Conservation (phyloP, 2,797 vertebrate species). For the Allobates femoralis region DNA sequence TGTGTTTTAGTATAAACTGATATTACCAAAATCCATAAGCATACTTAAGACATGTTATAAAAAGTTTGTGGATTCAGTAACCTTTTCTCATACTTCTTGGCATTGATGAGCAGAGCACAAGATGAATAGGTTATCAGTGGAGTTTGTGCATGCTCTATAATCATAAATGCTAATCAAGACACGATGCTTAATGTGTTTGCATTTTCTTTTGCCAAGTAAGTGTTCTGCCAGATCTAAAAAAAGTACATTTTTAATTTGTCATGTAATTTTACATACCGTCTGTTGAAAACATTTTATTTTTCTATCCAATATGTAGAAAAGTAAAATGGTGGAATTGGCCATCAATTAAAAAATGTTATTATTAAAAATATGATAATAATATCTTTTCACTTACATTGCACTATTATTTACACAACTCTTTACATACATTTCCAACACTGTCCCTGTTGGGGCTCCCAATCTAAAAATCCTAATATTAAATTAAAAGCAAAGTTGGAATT, state of each 20-base stretch:
- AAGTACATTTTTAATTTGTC: slow-evolving; percentile 41
- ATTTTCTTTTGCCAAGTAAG: slow-evolving; percentile 53
- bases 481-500: too few species aligned
- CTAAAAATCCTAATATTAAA: too few species aligned
- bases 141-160: slow-evolving; percentile 53
- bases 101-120: slow-evolving; percentile 30
- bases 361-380: too few species aligned
- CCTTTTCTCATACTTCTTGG: slow-evolving; percentile 28
- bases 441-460: too few species aligned
- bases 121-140: slow-evolving; percentile 53
- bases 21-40: not conserved
- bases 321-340: not conserved
- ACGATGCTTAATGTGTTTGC: slow-evolving; percentile 60
- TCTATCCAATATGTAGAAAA: slow-evolving; percentile 22
- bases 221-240: slow-evolving; percentile 59
- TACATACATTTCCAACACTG: too few species aligned
- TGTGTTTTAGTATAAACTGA: not conserved
- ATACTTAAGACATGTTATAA: not conserved
- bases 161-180: slow-evolving; percentile 61
- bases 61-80: slow-evolving; percentile 18
- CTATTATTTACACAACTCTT: too few species aligned
- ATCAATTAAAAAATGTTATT: too few species aligned
- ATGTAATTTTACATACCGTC: slow-evolving; percentile 22
- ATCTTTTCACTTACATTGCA: too few species aligned
- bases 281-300: slow-evolving; percentile 52